Evolutionary conservation across 2,113 vertebrate species (phyloP), one percentile per base, ranked within the genome.

Genomic region (Bothrops jararaca): DNA sequence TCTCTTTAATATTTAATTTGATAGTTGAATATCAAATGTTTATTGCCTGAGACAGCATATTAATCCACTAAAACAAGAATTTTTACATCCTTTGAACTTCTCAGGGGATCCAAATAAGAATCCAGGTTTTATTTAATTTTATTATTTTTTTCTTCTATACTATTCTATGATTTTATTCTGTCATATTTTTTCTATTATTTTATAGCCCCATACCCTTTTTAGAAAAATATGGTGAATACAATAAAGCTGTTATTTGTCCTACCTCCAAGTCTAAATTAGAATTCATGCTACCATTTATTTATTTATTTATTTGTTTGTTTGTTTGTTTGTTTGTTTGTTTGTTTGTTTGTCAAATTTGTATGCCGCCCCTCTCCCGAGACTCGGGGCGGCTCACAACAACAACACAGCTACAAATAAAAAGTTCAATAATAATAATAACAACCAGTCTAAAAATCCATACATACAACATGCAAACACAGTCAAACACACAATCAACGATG

Each of bases 1-100:
- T 50, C 64, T 85, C 24, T 85, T 92, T 53, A 89, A 92, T 92
- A 92, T 85, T 89, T 80, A 57, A 89, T 52, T 56, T 56, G 50
- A n/a, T n/a, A 85, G 60, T 23, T 48, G 91, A 85, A 89, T 80
- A 88, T 74, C 50, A 80, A 42, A 12, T 42, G 56, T 57, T 92
- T 80, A 54, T 88, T 88, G 24, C 53, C 87, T 89, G 45, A 92
- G 39, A 56, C 39, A 85, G 52, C 64, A 85, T 57, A 92, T 85
- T 48, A 85, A 54, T 85, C 60, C 39, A 48, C 60, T 80, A 29
- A 48, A 89, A 45, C 23, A 23, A 57, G 34, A 92, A 57, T 57
- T 22, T 89, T 92, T 92, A 88, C 80, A 69, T 53, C 56, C 80
- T 52, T 80, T 92, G 88, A 92, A 57, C 52, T 11, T 54, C 15